Evolutionary conservation across 1,140 invertebrate species (phyloP).

Genomic region (Vanessa tameamea): DNA sequence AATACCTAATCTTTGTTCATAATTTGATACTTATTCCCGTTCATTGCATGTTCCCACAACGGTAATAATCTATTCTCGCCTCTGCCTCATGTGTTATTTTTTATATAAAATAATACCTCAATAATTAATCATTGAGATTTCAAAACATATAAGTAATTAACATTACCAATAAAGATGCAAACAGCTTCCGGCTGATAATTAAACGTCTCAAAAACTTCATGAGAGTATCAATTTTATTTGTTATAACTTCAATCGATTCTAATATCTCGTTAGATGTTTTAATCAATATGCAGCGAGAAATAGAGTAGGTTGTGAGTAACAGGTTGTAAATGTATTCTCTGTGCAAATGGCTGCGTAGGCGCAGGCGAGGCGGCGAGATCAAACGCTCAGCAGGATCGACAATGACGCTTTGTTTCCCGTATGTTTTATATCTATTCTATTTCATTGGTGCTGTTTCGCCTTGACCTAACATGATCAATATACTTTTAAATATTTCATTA

Average conservation of each 20-base stretch:
- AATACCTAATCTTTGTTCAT: no score
- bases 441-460: neutral
- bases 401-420: constrained; percentile 43
- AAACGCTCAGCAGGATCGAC: constrained; percentile 48
- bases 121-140: no score
- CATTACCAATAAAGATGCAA: neutral
- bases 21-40: no score
- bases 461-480: constrained; percentile 14
- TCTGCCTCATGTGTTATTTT: no score
- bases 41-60: no score
- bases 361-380: constrained; percentile 40
- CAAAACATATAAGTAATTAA: neutral
- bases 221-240: neutral
- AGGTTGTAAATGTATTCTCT: constrained; percentile 42
- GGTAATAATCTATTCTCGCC: no score
- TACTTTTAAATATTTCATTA: neutral
- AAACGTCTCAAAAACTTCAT: neutral
- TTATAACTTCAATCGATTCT: neutral
- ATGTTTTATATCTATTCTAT: constrained; percentile 26
- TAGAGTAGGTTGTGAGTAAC: constrained; percentile 23
- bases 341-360: constrained; percentile 49
- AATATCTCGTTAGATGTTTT: constrained; percentile 11
- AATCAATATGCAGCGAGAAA: constrained; percentile 26
- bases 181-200: neutral
- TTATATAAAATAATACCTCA: no score